These are phyloP conservation scores for Phyllostomus discolor DNA, from an alignment of 2,113 vertebrate species.

Conservation along the genomic window DNA sequence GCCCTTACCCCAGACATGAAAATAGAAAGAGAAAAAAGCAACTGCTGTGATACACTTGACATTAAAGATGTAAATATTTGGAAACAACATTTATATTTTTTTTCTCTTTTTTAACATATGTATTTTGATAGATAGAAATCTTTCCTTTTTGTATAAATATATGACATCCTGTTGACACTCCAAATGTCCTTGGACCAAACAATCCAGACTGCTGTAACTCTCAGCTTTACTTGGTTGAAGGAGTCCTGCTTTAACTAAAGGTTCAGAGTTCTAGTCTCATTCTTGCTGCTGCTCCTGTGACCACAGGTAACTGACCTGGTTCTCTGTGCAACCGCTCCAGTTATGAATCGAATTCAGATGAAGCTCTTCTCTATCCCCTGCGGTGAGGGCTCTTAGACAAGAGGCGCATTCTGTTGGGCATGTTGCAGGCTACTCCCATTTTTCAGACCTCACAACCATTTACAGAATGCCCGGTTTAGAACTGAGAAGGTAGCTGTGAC, in stretches of 20 bases:
- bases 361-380: neutral
- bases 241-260: neutral
- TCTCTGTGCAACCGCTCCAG: neutral
- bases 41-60: neutral
- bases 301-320: neutral
- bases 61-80: neutral
- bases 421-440: neutral
- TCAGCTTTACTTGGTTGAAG: neutral
- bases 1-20: neutral
- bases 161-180: neutral
- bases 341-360: neutral
- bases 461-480: neutral
- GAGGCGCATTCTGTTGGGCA: neutral
- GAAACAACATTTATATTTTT: neutral
- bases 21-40: neutral
- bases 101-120: neutral
- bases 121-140: slow-evolving; percentile 17
- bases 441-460: neutral
- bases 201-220: neutral
- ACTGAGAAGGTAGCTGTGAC: neutral
- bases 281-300: neutral
- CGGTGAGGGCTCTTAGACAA: neutral
- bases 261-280: neutral
- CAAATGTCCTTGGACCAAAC: neutral
- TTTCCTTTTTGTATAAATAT: neutral